Evolutionary conservation across 2,888 invertebrate genomes (phyloP), one percentile per base, ranked within the genome.

Genomic region (Sepioteuthis lessoniana): DNA sequence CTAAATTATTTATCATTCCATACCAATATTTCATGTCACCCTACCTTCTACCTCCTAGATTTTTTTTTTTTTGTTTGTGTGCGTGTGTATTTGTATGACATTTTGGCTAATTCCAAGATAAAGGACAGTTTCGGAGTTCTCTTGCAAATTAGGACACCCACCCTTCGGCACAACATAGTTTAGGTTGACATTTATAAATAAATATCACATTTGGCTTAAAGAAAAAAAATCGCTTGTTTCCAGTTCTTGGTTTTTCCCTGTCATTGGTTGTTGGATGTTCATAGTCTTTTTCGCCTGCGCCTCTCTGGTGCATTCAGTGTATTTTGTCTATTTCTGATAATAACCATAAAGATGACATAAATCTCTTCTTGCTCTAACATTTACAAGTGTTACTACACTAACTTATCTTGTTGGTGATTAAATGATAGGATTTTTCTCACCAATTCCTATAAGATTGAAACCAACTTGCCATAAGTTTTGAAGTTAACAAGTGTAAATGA

Each of bases 121-220:
- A n/a, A 76, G 76, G n/a, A 76, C 76, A 76, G 76, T 76, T 76
- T 76, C n/a, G 35, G 76, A 76, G n/a, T 76, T 76, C 76, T 76
- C 76, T 76, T n/a, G 76, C 76, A 76, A 76, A 76, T 76, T 76
- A 76, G 76, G 76, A 76, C 76, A 76, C 76, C n/a, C 76, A n/a
- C 76, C 76, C 76, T 76, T 76, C 76, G 19, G n/a, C 76, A 19
- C 76, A 76, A 76, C n/a, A 35, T 76, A 35, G 76, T 76, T 76
- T 76, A 16, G 35, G n/a, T 35, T 76, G 76, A 76, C 76, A 76
- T 76, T 76, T 76, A 60, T 4, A 28, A 60, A 60, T 60, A 76
- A 76, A 76, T 76, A 76, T 76, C 76, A 55, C 55, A 55, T 25
- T 55, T 55, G 55, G 25, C 55, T 55, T 55, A 5, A 55, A 55